Conservation (phyloP, 2,888 invertebrate species). For the Alentia gelatinosa region DNA sequence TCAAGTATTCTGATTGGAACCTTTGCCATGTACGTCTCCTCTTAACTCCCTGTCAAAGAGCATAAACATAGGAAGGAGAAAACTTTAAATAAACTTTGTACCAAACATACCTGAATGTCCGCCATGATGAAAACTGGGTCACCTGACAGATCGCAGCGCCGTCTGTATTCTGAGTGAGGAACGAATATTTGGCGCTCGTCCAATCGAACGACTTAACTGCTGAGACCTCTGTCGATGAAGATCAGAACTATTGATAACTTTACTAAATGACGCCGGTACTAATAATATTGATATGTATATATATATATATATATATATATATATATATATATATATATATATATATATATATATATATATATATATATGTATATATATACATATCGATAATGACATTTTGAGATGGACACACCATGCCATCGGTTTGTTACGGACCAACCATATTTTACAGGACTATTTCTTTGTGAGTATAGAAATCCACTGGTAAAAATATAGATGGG, state of each 20-base stretch:
- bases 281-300: no score
- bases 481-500: no score
- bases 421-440: no score
- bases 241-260: background rate
- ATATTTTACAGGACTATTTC: no score
- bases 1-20: background rate
- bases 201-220: background rate
- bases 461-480: no score
- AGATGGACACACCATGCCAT: no score
- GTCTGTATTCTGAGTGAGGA: background rate
- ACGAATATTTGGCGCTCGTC: background rate
- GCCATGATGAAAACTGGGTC: slow-evolving; percentile 43
- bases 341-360: no score
- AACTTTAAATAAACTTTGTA: slow-evolving; percentile 45
- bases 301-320: no score
- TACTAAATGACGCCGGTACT: no score
- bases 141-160: slow-evolving; percentile 23
- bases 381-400: no score
- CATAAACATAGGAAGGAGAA: background rate
- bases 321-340: no score
- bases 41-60: background rate
- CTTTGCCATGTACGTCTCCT: background rate
- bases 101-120: slow-evolving; percentile 45
- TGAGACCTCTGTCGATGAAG: background rate
- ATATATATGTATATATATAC: no score